Evolutionary conservation across 53 echinoderm and acorn worm species (phyloP).

Genomic region (Antedon mediterranea): DNA sequence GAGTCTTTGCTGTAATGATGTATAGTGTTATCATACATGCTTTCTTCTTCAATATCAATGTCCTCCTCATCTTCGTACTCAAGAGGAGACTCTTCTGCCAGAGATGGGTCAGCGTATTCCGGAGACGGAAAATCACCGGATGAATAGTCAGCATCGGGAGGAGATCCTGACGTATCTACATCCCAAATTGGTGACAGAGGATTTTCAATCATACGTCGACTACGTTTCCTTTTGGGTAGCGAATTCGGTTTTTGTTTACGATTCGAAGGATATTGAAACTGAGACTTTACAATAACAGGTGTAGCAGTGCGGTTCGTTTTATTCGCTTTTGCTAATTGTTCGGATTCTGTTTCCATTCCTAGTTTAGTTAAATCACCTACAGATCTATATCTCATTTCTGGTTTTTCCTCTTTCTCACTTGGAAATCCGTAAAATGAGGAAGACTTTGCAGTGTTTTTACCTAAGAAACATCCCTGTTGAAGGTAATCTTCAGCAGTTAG

Average conservation of each 20-base stretch:
- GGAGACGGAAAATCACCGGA: constrained; percentile 54
- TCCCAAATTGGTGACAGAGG: constrained; percentile 91
- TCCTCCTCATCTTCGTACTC: constrained; percentile 63
- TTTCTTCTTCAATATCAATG: constrained; percentile 5
- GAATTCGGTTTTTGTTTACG: constrained; percentile 29
- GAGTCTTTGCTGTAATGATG: background rate
- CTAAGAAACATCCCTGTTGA: background rate
- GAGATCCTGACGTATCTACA: constrained; percentile 38
- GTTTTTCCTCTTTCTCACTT: constrained; percentile 20
- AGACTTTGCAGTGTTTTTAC: background rate
- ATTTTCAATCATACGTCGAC: constrained; percentile 47
- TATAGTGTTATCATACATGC: background rate
- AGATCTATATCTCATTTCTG: constrained; percentile 68
- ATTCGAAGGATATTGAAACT: constrained; percentile 13
- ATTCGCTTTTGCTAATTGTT: background rate
- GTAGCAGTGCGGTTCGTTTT: constrained; percentile 4
- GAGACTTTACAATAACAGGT: constrained; percentile 32
- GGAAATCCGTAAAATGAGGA: constrained; percentile 3
- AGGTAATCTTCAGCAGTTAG: background rate
- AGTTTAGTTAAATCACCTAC: constrained; percentile 84
- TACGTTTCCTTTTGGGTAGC: constrained; percentile 31
- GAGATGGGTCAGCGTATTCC: constrained; percentile 49
- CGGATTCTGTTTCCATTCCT: constrained; percentile 28
- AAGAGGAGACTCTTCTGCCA: constrained; percentile 61
- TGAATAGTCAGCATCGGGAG: constrained; percentile 36